phyloP scores from a whole-genome alignment of 2,888 invertebrate genomes.

The Dorcus hopei region DNA sequence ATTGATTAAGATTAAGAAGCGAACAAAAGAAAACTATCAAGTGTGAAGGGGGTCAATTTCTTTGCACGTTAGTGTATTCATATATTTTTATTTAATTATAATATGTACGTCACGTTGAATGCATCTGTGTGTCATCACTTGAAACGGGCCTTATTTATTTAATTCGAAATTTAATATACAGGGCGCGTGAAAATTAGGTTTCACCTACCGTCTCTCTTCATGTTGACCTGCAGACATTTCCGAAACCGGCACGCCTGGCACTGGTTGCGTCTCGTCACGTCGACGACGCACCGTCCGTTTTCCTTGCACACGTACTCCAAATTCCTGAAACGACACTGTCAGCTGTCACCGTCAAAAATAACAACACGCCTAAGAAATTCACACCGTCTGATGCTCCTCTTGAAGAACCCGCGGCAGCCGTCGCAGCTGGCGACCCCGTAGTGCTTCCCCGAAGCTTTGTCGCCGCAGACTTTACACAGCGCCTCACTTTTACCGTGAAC shows the following conservation, averaged over 20 bases:
- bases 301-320: constrained; percentile 92
- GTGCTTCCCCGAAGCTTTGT: constrained; percentile 82
- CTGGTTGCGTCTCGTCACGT: constrained; percentile 88
- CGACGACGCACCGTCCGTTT: constrained; percentile 81
- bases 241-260: constrained; percentile 92
- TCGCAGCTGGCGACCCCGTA: constrained; percentile 89
- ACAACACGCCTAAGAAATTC: not conserved
- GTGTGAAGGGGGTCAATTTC: no score
- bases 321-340: constrained; percentile 56
- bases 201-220: constrained; percentile 87
- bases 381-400: constrained; percentile 83
- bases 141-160: no score
- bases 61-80: no score
- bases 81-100: no score
- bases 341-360: not conserved
- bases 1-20: no score
- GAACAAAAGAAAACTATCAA: no score
- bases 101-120: no score
- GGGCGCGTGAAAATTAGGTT: no score
- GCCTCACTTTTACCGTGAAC: constrained; percentile 53
- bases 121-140: no score
- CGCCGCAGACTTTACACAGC: constrained; percentile 84
- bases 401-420: constrained; percentile 92
- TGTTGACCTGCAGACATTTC: constrained; percentile 86
- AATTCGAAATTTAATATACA: no score